Base-by-base conservation (phyloP, 2,888 invertebrate genomes). In the Lydus trimaculatus region DNA sequence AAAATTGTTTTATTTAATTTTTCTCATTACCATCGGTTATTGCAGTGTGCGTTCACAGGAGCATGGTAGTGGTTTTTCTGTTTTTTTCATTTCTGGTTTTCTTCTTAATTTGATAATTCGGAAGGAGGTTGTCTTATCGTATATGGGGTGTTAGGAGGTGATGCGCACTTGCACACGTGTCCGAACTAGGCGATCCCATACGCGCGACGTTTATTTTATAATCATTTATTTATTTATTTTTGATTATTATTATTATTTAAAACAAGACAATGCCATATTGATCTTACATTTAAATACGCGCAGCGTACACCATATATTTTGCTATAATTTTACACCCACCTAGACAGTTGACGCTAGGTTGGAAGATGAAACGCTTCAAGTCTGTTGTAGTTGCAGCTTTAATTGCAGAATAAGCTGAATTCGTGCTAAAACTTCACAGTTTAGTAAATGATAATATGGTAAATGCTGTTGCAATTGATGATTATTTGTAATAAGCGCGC, bases 161-260 rank as follows among this genome's bases (percentile, higher is more conserved):
- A 76, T 72, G 73, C 73, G 72, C 67, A 70, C 71, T 52, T 52
- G 52, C 52, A 52, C 52, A 52, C 52, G 84, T 80, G 84, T 84
- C 85, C 85, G 85, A 85, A 83, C 84, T 84, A 84, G 84, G 84
- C 80, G 79, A 79, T 78, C 80, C 82, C 82, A 79, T 73, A 70
- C 81, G 80, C 77, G 78, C 74, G 75, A 77, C 74, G 77, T 73
- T 72, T 71, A 73, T 71, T 25, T 52, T 25, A 25, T 13, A 13
- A 17, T 43, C n/a, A 43, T n/a, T 43, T 20, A 9, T 65, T 64
- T 67, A 67, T 70, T 62, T 67, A 64, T 63, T 56, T 70, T 62
- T 70, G 62, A 59, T 66, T 63, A 65, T 66, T 66, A 61, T 68
- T 65, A 64, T 65, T 63, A 65, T 28, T 17, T 11, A 28, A 58